Evolutionary conservation across 2,797 vertebrate genomes (phyloP).

Genomic region (Poecile montanus): DNA sequence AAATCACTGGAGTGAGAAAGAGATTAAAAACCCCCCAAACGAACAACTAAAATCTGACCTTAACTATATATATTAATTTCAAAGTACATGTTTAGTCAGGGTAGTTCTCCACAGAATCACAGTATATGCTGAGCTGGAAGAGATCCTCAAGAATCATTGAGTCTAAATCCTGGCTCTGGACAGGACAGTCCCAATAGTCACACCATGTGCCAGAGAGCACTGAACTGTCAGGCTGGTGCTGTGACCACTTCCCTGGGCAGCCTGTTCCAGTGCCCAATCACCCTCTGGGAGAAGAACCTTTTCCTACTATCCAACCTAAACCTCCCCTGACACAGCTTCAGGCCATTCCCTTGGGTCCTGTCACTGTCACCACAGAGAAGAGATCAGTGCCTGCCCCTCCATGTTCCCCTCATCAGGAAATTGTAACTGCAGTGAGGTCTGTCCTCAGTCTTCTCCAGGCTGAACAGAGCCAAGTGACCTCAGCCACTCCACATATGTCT

Average conservation of each 20-base stretch:
- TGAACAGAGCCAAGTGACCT: not conserved
- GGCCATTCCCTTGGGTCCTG: accelerated
- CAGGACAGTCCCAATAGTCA: not conserved
- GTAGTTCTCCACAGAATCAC: not conserved
- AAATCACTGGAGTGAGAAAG: not conserved
- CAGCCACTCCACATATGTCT: not conserved
- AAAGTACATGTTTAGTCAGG: not conserved
- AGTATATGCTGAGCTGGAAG: not conserved
- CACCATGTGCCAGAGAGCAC: not conserved
- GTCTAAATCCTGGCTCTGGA: too few species aligned
- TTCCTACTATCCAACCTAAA: not conserved
- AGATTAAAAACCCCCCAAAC: not conserved
- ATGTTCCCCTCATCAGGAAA: too few species aligned
- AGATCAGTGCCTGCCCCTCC: not conserved
- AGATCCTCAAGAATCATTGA: too few species aligned
- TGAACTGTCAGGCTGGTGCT: not conserved
- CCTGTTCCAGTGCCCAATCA: too few species aligned
- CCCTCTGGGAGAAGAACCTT: not conserved
- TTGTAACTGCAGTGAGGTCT: not conserved
- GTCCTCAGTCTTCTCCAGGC: not conserved
- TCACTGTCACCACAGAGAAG: too few species aligned
- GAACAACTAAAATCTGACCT: not conserved
- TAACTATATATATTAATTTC: not conserved
- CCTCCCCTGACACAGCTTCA: not conserved
- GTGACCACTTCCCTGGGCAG: not conserved